Evolutionary conservation across 35 echinoderm and acorn worm genomes (phyloP), one percentile per base, ranked within the genome.

Genomic region (Apostichopus californicus): DNA sequence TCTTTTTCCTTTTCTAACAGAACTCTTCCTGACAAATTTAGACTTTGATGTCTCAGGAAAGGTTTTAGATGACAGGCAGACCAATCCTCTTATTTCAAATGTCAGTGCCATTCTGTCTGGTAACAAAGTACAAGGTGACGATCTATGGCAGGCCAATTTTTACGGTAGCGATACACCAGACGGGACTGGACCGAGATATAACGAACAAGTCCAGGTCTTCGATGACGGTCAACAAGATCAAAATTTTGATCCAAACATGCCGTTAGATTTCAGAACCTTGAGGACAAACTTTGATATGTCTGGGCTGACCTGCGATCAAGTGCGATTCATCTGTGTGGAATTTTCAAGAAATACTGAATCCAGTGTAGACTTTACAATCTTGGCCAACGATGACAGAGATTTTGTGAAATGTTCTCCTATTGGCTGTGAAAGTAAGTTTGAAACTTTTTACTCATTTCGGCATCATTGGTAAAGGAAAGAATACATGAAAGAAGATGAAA

Each of bases 281-380:
- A 77, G 77, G 5, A 91, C 96, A 21, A 94, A 98, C 70, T 81
- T 98, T 72, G 93, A 98, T 81, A 98, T 98, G 97, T 94, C 93
- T 6, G 89, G 68, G 3, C 59, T 94, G 61, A 95, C 93, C 52
- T 98, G 97, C 56, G 60, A 82, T 73, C 78, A 98, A 52, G 93
- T 96, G 46, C 83, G 60, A 2, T 95, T 94, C 66, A 86, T 98
- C n/a, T 98, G 97, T 78, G 57, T 98, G 25, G 86, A 91, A 22
- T 91, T 94, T 66, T 34, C 78, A 14, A 96, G 95, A 34, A 88
- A 92, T 14, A 85, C 84, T 12, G 87, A 82, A 3, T 77, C 96
- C 7, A 91, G 92, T 5, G 95, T 95, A 12, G 68, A 93, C 8
- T 98, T 95, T 56, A 91, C 60, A 13, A 73, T 89, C 2, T 85